These are phyloP conservation scores for Augiades crinisus DNA, from an alignment of 2,888 invertebrate species.

Conservation along the genomic window DNA sequence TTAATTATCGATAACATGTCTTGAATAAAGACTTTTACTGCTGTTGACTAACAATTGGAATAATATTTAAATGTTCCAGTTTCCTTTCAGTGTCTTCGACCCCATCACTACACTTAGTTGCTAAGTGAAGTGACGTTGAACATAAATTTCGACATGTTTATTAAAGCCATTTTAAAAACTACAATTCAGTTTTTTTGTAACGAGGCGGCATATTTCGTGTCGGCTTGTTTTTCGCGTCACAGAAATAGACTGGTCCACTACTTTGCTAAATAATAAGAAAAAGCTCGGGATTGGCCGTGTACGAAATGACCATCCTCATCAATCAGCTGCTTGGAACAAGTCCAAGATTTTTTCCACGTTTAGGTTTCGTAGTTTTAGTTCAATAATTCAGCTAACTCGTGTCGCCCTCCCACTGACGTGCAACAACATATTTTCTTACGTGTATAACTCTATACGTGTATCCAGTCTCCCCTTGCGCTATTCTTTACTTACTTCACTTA, in stretches of 20 bases:
- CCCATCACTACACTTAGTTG: too few species aligned
- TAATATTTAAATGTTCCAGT: too few species aligned
- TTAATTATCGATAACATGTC: too few species aligned
- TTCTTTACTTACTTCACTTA: neutral
- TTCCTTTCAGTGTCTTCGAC: too few species aligned
- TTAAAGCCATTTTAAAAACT: neutral
- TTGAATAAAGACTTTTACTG: too few species aligned
- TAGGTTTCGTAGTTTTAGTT: slow-evolving; percentile 76
- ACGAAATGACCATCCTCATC: slow-evolving; percentile 82
- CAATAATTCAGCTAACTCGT: slow-evolving; percentile 67
- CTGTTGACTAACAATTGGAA: too few species aligned
- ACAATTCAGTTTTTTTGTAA: slow-evolving; percentile 43
- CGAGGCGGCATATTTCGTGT: slow-evolving; percentile 61
- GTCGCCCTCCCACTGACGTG: slow-evolving; percentile 47
- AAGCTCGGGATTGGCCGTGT: slow-evolving; percentile 79
- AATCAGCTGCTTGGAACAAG: slow-evolving; percentile 78
- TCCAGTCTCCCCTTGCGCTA: neutral
- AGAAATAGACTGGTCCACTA: slow-evolving; percentile 77
- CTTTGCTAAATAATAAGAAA: slow-evolving; percentile 81
- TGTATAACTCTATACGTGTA: neutral
- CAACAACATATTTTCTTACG: slow-evolving; percentile 32
- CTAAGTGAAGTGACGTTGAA: neutral
- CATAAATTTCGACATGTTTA: neutral
- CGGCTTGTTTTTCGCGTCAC: slow-evolving; percentile 75
- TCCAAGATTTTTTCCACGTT: slow-evolving; percentile 81